These are phyloP conservation scores for Typhlomys cinereus DNA, from an alignment of 2,113 vertebrate species.

Conservation along the genomic window DNA sequence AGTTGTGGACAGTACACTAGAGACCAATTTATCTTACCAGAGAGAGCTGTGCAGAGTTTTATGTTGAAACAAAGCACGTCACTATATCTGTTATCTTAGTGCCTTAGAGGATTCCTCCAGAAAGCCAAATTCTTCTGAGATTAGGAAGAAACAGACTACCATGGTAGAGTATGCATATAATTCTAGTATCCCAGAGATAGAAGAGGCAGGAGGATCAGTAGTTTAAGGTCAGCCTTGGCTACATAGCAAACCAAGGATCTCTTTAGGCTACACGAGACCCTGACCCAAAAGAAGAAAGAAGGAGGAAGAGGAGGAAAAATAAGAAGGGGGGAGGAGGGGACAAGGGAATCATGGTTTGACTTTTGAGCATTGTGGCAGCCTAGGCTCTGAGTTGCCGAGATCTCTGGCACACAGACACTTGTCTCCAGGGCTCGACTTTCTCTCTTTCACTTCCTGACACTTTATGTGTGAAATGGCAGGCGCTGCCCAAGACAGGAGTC, in stretches of 20 bases:
- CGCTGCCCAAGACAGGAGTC: background rate
- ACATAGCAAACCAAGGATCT: background rate
- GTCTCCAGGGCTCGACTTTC: background rate
- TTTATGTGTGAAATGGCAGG: conserved; percentile 23
- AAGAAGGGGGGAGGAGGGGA: too few relatives aligned
- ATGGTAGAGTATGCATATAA: background rate
- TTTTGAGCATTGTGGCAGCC: background rate
- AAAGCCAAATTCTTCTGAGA: background rate
- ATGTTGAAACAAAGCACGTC: background rate
- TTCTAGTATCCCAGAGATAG: too few relatives aligned
- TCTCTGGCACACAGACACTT: background rate
- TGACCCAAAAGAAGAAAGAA: background rate
- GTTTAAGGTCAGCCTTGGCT: background rate
- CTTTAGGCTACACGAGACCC: background rate
- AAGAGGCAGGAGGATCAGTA: too few relatives aligned
- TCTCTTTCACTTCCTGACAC: conserved; percentile 43
- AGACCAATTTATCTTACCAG: background rate
- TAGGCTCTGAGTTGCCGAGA: background rate
- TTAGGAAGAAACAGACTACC: background rate
- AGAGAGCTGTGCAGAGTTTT: background rate
- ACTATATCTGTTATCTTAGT: rapidly evolving
- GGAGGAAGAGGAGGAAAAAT: too few relatives aligned
- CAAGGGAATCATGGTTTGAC: background rate
- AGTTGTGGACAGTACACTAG: background rate
- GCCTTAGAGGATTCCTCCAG: background rate